These are phyloP conservation scores for Pediacus dermestoides DNA, from an alignment of 2,888 invertebrate species.

Conservation along the genomic window DNA sequence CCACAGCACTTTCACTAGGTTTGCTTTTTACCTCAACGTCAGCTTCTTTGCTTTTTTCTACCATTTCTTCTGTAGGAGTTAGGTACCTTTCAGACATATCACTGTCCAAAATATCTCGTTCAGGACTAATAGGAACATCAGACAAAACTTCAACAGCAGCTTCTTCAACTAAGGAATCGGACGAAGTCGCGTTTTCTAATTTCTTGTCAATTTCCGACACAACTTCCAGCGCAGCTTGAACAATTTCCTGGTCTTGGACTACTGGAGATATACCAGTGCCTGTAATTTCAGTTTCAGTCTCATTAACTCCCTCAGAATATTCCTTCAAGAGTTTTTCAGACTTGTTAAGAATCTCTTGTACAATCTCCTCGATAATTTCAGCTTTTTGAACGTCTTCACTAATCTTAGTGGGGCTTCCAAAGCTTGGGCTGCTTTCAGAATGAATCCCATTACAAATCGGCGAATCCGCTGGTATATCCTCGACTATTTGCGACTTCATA, in stretches of 20 bases:
- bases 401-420: conserved; percentile 43
- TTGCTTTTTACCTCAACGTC: conserved; percentile 16
- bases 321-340: conserved; percentile 54
- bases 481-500: conserved; percentile 41
- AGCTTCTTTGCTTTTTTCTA: conserved; percentile 42
- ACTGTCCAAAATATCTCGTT: conserved; percentile 62
- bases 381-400: conserved; percentile 41
- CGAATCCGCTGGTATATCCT: conserved; percentile 36
- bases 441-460: conserved; percentile 50
- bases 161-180: conserved; percentile 30
- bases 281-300: not conserved
- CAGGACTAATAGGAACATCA: conserved; percentile 41
- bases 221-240: conserved; percentile 54
- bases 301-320: conserved; percentile 29
- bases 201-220: conserved; percentile 40
- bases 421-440: conserved; percentile 44
- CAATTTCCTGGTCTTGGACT: conserved; percentile 55
- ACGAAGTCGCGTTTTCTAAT: not conserved
- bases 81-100: conserved; percentile 67
- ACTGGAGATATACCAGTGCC: conserved; percentile 43
- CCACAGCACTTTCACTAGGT: conserved; percentile 18
- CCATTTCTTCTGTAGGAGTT: conserved; percentile 60
- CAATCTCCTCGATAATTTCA: conserved; percentile 53
- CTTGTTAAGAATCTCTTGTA: conserved; percentile 52
- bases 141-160: conserved; percentile 51